These are phyloP conservation scores for Lerista edwardsae DNA, from an alignment of 2,797 vertebrate species.

Conservation along the genomic window DNA sequence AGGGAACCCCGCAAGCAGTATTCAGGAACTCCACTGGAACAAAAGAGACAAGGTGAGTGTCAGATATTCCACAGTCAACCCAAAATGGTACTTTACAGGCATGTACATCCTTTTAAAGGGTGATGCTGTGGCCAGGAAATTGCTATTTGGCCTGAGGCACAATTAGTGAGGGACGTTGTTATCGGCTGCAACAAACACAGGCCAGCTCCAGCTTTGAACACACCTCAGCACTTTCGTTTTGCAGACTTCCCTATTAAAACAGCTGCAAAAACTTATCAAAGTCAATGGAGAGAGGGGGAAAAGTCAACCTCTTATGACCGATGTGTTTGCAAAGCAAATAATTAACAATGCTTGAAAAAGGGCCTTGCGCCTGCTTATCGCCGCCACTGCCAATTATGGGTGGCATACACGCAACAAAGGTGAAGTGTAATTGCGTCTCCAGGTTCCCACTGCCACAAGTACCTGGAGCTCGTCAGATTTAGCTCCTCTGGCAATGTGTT, in stretches of 20 bases:
- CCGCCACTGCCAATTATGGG: background rate
- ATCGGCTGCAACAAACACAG: background rate
- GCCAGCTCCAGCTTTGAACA: conserved; percentile 20
- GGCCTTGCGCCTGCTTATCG: conserved; percentile 42
- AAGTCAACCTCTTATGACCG: conserved; percentile 5
- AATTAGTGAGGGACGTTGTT: background rate
- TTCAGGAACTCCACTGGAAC: background rate
- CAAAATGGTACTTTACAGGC: background rate
- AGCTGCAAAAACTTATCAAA: background rate
- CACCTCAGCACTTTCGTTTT: conserved; percentile 13
- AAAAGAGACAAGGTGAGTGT: background rate
- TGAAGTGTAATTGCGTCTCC: background rate
- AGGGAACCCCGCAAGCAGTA: background rate
- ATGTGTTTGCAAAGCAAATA: conserved; percentile 11
- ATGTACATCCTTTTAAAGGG: background rate
- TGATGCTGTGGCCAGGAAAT: background rate
- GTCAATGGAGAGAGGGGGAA: conserved; percentile 11
- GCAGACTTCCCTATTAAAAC: conserved; percentile 9
- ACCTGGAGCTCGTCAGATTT: background rate
- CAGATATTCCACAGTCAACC: no score
- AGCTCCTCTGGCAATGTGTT: background rate
- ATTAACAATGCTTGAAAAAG: conserved; percentile 28
- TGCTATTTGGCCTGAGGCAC: background rate
- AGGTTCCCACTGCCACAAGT: background rate
- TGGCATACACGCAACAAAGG: background rate